Conservation (phyloP, 2,113 vertebrate genomes). For the Anoplopoma fimbria region DNA sequence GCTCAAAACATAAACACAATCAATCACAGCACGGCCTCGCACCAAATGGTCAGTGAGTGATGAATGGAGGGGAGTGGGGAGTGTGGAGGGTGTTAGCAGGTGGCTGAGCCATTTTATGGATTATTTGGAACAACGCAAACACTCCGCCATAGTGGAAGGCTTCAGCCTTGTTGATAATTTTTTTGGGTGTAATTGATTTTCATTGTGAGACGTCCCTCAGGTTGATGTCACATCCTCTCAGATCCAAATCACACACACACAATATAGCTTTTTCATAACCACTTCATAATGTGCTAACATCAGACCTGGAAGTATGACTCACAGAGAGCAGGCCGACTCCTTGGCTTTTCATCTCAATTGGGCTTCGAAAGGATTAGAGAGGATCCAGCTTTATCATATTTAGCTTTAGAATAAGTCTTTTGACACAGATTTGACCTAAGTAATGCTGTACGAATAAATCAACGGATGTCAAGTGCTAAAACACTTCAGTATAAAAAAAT, state of each 20-base stretch:
- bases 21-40: slow-evolving; percentile 64
- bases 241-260: slow-evolving; percentile 10
- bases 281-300: background rate
- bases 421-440: background rate
- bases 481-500: background rate
- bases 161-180: slow-evolving; percentile 35
- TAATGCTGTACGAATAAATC: background rate
- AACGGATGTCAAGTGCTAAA: background rate
- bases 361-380: background rate
- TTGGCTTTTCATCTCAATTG: background rate
- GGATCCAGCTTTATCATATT: background rate
- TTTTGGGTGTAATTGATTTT: slow-evolving; percentile 43
- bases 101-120: slow-evolving; percentile 56
- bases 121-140: slow-evolving; percentile 55
- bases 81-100: slow-evolving; percentile 20
- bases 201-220: background rate
- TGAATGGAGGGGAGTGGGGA: slow-evolving; percentile 54
- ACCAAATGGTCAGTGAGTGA: slow-evolving; percentile 69
- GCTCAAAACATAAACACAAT: slow-evolving; percentile 75
- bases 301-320: slow-evolving; percentile 10
- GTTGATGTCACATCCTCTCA: slow-evolving; percentile 5
- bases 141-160: slow-evolving; percentile 15
- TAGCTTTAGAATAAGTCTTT: background rate
- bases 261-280: slow-evolving; percentile 3
- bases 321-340: background rate